Conservation (phyloP, 2,797 vertebrate genomes). For the Acrocephalus scirpaceus region DNA sequence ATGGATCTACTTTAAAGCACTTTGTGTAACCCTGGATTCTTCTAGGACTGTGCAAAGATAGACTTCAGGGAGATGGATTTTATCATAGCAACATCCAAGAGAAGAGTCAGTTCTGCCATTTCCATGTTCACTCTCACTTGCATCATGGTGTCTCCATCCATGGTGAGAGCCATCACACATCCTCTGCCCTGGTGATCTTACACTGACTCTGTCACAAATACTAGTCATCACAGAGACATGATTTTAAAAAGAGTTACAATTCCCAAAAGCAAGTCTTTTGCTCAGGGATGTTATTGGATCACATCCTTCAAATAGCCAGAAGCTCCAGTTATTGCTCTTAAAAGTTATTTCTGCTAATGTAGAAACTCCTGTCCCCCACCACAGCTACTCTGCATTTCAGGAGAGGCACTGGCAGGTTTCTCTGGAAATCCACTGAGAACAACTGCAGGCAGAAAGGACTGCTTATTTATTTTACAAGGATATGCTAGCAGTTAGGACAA, state of each 20-base stretch:
- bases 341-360: not conserved
- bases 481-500: conserved; percentile 9
- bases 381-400: not conserved
- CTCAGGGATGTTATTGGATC: not conserved
- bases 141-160: not conserved
- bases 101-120: not conserved
- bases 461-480: conserved; percentile 17
- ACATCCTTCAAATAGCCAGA: not conserved
- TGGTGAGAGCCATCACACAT: not conserved
- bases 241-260: not conserved
- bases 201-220: not conserved
- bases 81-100: not conserved
- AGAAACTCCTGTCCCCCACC: not conserved
- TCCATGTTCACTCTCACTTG: not conserved
- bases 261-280: not conserved
- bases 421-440: not conserved
- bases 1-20: not conserved
- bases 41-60: not conserved
- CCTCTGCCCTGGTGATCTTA: not conserved
- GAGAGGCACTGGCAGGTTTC: not conserved
- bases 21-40: not conserved
- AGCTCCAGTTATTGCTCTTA: not conserved
- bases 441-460: not conserved
- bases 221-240: not conserved
- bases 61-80: not conserved